A percentile compares a stretch with the other conserved stretches of the same genome.
phyloP scores from a whole-genome alignment of 2,797 vertebrate genomes.

The Tachyglossus aculeatus region DNA sequence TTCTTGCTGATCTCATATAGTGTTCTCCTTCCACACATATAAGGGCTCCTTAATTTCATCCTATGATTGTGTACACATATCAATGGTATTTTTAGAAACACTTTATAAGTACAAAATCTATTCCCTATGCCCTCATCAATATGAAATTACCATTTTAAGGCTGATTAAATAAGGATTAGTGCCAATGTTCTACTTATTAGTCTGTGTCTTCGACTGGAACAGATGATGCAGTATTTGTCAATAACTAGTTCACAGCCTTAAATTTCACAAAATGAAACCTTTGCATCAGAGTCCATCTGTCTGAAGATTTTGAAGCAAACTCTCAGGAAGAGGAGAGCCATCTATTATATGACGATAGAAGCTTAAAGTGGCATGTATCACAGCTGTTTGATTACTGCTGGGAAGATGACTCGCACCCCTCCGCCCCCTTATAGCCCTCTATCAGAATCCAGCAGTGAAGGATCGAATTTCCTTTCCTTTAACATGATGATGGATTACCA shows the following conservation, averaged over 20 bases:
- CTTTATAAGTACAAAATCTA: slow-evolving; percentile 78
- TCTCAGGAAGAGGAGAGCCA: slow-evolving; percentile 71
- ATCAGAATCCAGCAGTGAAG: slow-evolving; percentile 76
- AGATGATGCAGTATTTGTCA: slow-evolving; percentile 82
- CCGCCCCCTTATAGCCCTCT: slow-evolving; percentile 63
- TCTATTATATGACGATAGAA: slow-evolving; percentile 75
- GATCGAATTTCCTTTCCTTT: slow-evolving; percentile 71
- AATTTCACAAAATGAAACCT: slow-evolving; percentile 73
- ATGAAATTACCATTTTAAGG: slow-evolving; percentile 83
- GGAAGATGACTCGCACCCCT: slow-evolving; percentile 71
- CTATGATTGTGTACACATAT: slow-evolving; percentile 64
- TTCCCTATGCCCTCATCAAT: slow-evolving; percentile 80
- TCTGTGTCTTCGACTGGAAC: slow-evolving; percentile 80
- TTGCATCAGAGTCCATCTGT: slow-evolving; percentile 72
- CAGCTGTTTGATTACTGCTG: slow-evolving; percentile 79
- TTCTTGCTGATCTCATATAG: background rate
- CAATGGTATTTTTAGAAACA: slow-evolving; percentile 74
- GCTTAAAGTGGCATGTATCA: slow-evolving; percentile 77
- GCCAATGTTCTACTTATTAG: slow-evolving; percentile 84
- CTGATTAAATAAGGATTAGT: slow-evolving; percentile 86
- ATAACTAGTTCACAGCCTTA: slow-evolving; percentile 79
- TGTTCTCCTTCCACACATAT: slow-evolving; percentile 47
- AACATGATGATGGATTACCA: slow-evolving; percentile 76
- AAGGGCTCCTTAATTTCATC: slow-evolving; percentile 70
- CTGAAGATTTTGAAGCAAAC: slow-evolving; percentile 68